Conservation (phyloP, 2,113 vertebrate genomes). For the Dicerorhinus sumatrensis region DNA sequence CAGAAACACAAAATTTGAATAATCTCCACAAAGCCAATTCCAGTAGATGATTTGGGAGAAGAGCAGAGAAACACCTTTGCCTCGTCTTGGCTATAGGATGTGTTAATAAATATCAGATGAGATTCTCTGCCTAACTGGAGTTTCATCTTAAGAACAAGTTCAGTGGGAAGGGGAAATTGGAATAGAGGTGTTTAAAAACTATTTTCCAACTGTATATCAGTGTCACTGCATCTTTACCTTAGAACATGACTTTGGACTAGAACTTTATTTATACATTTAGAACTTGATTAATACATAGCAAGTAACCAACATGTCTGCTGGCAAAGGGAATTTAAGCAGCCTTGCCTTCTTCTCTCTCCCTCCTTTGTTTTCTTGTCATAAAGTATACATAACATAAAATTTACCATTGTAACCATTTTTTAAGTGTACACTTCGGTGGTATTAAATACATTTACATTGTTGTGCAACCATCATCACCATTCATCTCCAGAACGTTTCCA, state of each 20-base stretch:
- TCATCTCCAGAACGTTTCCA: background rate
- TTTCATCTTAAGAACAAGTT: slow-evolving; percentile 28
- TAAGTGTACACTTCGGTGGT: background rate
- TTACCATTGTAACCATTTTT: background rate
- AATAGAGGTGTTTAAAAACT: slow-evolving; percentile 14
- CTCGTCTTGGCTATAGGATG: background rate
- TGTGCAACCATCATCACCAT: background rate
- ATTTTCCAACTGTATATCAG: background rate
- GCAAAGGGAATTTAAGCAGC: background rate
- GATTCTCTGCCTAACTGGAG: background rate
- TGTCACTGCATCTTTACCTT: slow-evolving; percentile 6
- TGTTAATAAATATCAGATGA: background rate
- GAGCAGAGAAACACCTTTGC: background rate
- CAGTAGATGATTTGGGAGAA: background rate
- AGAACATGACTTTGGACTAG: background rate
- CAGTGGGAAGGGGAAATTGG: background rate
- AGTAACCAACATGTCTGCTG: background rate
- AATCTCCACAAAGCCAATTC: background rate
- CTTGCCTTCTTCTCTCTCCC: background rate
- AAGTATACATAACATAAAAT: background rate
- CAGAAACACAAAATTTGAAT: background rate
- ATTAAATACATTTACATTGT: background rate
- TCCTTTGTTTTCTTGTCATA: background rate
- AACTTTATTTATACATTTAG: background rate
- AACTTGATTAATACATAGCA: background rate